These are phyloP conservation scores for Limenitis camilla DNA, from an alignment of 2,888 invertebrate genomes.

Conservation along the genomic window DNA sequence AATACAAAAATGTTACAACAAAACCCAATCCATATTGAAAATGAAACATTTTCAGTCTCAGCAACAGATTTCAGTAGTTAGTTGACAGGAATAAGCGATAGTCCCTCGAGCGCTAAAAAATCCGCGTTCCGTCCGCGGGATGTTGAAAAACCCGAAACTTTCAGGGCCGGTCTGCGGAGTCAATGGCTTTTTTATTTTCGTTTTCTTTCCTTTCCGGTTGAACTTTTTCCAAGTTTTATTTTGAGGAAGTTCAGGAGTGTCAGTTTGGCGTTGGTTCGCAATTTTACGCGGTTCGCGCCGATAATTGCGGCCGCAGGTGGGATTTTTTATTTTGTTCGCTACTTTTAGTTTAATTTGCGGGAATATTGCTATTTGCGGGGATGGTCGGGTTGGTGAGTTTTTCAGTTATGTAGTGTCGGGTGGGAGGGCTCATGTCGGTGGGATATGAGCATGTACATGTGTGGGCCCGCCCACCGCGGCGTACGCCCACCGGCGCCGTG, in stretches of 20 bases:
- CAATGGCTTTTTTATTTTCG: conserved; percentile 72
- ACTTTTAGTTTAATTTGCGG: conserved; percentile 25
- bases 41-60: conserved; percentile 18
- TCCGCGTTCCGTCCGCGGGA: conserved; percentile 52
- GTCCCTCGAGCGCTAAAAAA: conserved; percentile 52
- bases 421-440: conserved; percentile 36
- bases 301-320: conserved; percentile 72
- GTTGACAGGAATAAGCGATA: conserved; percentile 54
- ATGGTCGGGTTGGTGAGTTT: conserved; percentile 11
- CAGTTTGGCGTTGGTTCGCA: conserved; percentile 68
- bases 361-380: conserved; percentile 22
- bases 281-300: conserved; percentile 68
- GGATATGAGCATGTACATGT: conserved; percentile 35
- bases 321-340: conserved; percentile 34
- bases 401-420: conserved; percentile 27
- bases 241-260: conserved; percentile 70
- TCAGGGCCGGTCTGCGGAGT: conserved; percentile 61
- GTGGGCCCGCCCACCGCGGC: conserved; percentile 43
- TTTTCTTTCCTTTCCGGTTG: conserved; percentile 70
- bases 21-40: background rate
- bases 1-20: background rate
- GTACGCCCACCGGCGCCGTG: conserved; percentile 47
- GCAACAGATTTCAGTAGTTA: conserved; percentile 41
- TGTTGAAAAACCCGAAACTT: conserved; percentile 65
- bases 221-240: conserved; percentile 68